These are phyloP conservation scores for Sepiola atlantica DNA, from an alignment of 2,888 invertebrate species.

Conservation along the genomic window DNA sequence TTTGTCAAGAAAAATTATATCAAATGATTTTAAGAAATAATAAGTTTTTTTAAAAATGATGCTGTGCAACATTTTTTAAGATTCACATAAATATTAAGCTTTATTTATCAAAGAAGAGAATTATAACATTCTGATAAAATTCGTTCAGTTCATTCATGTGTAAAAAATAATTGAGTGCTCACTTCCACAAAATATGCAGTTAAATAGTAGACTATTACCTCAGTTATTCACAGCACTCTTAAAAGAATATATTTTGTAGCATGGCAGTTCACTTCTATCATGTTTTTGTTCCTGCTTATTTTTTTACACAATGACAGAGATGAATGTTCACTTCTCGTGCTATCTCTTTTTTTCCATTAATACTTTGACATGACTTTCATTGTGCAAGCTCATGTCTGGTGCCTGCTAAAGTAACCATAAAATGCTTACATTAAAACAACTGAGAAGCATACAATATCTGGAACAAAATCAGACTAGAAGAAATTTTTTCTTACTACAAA, in stretches of 20 bases:
- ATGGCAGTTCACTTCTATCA: conserved; percentile 32
- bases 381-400: not conserved
- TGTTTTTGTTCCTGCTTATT: not conserved
- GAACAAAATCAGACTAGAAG: not conserved
- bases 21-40: too few species aligned
- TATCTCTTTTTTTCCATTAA: conserved; percentile 13
- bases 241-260: conserved; percentile 17
- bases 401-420: conserved; percentile 32
- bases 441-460: conserved; percentile 13
- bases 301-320: conserved; percentile 32
- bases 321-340: not conserved
- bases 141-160: not conserved
- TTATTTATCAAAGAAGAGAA: not conserved
- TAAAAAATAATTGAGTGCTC: not conserved
- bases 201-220: not conserved
- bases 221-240: conserved; percentile 5
- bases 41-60: too few species aligned
- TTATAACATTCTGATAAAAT: not conserved
- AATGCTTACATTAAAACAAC: not conserved
- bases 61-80: too few species aligned
- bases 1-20: too few species aligned
- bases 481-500: too few species aligned
- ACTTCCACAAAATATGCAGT: not conserved
- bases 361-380: conserved; percentile 16
- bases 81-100: too few species aligned